Evolutionary conservation across 1,140 invertebrate species (phyloP), one percentile per base, ranked within the genome.

Genomic region (Drosophila ironensis): DNA sequence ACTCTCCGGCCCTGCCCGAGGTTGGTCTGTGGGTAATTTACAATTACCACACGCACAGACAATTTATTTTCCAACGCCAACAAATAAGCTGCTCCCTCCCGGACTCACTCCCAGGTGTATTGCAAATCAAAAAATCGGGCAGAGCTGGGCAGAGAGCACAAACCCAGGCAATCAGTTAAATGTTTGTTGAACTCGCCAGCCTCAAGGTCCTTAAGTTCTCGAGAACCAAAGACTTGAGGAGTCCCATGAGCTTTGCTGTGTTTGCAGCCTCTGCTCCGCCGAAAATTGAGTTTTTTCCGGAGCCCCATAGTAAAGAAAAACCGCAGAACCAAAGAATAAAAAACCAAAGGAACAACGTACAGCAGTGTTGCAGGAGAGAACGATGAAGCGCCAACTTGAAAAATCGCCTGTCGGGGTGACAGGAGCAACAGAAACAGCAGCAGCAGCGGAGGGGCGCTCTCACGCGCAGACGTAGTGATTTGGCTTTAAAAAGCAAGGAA

Each of bases 1-100:
- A 59, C 42, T 56, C 46, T 12, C 40, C 41, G 22, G n/a, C 24
- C 11, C 20, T 9, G 11, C 12, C 30, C 30, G 11, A 12, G 5
- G 20, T 4, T 19, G 16, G 35, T 14, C 28, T 30, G n/a, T 41
- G 27, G 64, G 76, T 73, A 88, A 88, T 89, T 89, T 87, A 84
- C 87, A 89, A 89, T 89, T 89, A 89, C 87, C 70, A 78, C 87
- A 89, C 87, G 87, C 87, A 89, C 87, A 89, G 64, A 81, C 87
- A 89, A 89, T 89, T 89, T 89, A 89, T 89, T 86, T 89, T 71
- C 70, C 53, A 74, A 63, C 56, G 57, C 66, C 52, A 80, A 75
- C 72, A 76, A 82, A 82, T 84, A 84, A 82, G 78, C 78, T 59
- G 42, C 68, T 45, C 54, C 59, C 72, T 76, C 61, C 64, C 28